These are phyloP conservation scores for Sarcophaga variegata DNA, from an alignment of 2,888 invertebrate species.

Conservation along the genomic window DNA sequence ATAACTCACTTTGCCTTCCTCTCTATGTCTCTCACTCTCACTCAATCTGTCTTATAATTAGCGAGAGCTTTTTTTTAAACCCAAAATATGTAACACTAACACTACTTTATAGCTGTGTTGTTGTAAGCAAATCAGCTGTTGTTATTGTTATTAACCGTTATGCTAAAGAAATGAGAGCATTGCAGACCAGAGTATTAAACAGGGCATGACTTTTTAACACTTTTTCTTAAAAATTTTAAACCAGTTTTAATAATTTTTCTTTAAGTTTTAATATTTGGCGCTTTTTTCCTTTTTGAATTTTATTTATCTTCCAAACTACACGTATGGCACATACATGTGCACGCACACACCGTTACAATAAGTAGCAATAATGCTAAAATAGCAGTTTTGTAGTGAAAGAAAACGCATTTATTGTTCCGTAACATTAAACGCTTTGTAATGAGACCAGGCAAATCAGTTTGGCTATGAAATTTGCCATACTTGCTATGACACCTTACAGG, in stretches of 20 bases:
- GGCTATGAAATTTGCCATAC: no score
- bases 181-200: conserved; percentile 3
- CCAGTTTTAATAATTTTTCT: conserved; percentile 11
- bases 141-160: conserved; percentile 43
- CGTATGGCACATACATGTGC: neutral
- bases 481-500: no score
- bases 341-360: neutral
- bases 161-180: neutral
- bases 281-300: conserved; percentile 35
- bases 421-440: neutral
- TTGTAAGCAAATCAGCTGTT: conserved; percentile 47
- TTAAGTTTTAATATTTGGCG: conserved; percentile 28
- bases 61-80: conserved; percentile 37
- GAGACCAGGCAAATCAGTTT: neutral
- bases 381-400: neutral
- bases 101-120: neutral
- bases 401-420: neutral
- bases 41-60: conserved; percentile 23
- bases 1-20: conserved; percentile 5
- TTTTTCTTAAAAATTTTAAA: conserved; percentile 14
- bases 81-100: conserved; percentile 31
- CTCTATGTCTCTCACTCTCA: conserved; percentile 12
- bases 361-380: neutral
- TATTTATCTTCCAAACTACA: conserved; percentile 21
- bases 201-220: neutral